These are phyloP conservation scores for Clunio marinus DNA, from an alignment of 2,888 invertebrate genomes.

Conservation along the genomic window DNA sequence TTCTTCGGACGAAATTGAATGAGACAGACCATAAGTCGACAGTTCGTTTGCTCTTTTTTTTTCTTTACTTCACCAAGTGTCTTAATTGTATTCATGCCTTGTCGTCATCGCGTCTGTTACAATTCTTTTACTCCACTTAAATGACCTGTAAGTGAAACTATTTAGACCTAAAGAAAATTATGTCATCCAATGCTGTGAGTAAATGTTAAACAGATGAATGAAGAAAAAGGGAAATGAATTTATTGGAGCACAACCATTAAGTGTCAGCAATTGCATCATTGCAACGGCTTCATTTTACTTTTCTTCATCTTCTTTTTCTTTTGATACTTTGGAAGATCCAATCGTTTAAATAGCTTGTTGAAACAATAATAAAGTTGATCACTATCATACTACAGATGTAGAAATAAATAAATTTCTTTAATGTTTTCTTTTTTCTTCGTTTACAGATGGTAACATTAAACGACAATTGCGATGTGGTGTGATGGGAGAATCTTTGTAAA, in stretches of 20 bases:
- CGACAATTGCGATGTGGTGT: background rate
- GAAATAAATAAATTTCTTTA: background rate
- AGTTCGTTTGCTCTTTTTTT: background rate
- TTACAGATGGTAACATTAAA: slow-evolving; percentile 6
- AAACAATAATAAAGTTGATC: background rate
- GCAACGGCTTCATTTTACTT: slow-evolving; percentile 31
- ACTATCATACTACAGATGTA: slow-evolving; percentile 1
- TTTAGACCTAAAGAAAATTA: slow-evolving; percentile 15
- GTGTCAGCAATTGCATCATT: slow-evolving; percentile 32
- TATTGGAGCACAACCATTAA: slow-evolving; percentile 28
- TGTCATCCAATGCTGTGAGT: slow-evolving; percentile 24
- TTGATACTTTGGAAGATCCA: slow-evolving; percentile 26
- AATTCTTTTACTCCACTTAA: background rate
- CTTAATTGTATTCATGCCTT: slow-evolving; percentile 8
- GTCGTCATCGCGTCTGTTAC: slow-evolving; percentile 7
- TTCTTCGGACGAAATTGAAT: too few relatives aligned
- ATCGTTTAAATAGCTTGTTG: background rate
- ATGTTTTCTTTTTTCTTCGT: too few relatives aligned
- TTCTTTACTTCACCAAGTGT: background rate
- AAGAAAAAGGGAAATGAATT: slow-evolving; percentile 34
- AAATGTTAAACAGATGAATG: background rate
- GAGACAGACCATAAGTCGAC: too few relatives aligned
- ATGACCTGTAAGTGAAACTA: slow-evolving; percentile 23
- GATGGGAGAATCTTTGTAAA: background rate
- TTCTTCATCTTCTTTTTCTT: slow-evolving; percentile 12